Conservation (phyloP, 37 sponge, comb jelly and placozoan genomes). For the Cladorhizidae sp. region DNA sequence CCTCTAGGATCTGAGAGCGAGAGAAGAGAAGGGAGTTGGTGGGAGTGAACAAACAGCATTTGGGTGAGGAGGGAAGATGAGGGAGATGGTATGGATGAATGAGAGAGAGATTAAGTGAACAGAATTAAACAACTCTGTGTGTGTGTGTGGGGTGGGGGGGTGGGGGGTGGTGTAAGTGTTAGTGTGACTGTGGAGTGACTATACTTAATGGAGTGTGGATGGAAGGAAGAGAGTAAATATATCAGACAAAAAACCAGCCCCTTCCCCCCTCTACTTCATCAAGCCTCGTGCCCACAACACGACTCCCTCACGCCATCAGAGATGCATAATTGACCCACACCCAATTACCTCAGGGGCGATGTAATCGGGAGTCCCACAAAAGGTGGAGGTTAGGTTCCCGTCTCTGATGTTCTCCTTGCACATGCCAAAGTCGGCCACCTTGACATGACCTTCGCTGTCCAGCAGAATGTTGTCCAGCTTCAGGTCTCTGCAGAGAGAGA, state of each 20-base stretch:
- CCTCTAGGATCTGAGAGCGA: conserved; percentile 92
- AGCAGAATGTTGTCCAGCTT: conserved; percentile 97
- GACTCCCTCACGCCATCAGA: background rate
- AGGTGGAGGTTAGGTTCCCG: conserved; percentile 85
- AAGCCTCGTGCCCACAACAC: no score
- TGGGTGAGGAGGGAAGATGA: no score
- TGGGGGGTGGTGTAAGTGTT: no score
- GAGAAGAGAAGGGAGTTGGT: no score
- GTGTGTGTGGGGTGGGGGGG: background rate
- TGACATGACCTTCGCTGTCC: conserved; percentile 96
- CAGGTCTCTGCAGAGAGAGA: conserved; percentile 76
- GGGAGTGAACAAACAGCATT: no score
- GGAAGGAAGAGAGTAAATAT: no score
- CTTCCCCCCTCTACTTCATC: no score
- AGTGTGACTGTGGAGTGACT: no score
- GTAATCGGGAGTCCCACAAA: conserved; percentile 99
- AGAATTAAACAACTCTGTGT: background rate
- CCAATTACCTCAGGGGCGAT: conserved; percentile 95
- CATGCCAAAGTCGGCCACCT: conserved; percentile 99
- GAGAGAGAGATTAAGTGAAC: background rate
- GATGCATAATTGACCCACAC: background rate
- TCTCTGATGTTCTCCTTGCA: conserved; percentile 94
- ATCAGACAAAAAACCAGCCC: no score
- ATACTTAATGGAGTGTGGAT: no score
- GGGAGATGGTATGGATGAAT: no score